Evolutionary conservation across 2,797 vertebrate species (phyloP).

Genomic region (Smutsia temminckii): DNA sequence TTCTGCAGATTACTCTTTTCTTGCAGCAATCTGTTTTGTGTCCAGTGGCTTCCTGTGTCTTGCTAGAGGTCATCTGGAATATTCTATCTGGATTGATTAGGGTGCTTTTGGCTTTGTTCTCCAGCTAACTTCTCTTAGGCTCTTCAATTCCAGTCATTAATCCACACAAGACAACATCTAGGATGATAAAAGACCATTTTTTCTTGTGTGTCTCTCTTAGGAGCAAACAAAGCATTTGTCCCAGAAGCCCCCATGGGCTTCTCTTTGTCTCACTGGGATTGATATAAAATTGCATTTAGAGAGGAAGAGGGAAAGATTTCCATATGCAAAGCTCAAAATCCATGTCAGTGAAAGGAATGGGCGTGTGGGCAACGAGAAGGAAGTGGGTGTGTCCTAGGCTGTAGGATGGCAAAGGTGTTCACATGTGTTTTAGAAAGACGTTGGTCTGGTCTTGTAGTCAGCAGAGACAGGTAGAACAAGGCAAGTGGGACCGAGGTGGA

Average conservation of each 20-base stretch:
- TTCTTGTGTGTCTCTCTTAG: background rate
- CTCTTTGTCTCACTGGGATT: background rate
- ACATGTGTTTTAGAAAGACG: background rate
- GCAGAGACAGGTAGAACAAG: background rate
- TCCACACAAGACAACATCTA: background rate
- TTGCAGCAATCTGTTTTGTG: background rate
- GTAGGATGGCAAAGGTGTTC: background rate
- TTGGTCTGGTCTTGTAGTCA: background rate
- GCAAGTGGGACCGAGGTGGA: background rate
- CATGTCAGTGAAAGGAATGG: conserved; percentile 59
- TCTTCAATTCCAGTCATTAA: background rate
- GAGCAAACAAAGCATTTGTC: background rate
- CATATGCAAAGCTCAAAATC: conserved; percentile 25
- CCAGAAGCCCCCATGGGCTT: background rate
- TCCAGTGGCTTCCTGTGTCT: background rate
- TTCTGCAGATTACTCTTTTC: background rate
- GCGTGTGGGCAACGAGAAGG: conserved; percentile 29
- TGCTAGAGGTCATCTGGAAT: background rate
- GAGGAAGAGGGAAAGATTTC: background rate
- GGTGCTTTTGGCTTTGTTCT: background rate
- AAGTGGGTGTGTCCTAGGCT: conserved; percentile 52
- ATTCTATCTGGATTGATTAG: background rate
- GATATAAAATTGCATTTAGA: too few relatives aligned
- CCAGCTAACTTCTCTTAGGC: background rate
- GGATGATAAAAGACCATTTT: background rate